A percentile compares a stretch with the other conserved stretches of the same genome.
Evolutionary conservation across 2,888 invertebrate species (phyloP).

Genomic region (Cecidostiba fungosa): DNA sequence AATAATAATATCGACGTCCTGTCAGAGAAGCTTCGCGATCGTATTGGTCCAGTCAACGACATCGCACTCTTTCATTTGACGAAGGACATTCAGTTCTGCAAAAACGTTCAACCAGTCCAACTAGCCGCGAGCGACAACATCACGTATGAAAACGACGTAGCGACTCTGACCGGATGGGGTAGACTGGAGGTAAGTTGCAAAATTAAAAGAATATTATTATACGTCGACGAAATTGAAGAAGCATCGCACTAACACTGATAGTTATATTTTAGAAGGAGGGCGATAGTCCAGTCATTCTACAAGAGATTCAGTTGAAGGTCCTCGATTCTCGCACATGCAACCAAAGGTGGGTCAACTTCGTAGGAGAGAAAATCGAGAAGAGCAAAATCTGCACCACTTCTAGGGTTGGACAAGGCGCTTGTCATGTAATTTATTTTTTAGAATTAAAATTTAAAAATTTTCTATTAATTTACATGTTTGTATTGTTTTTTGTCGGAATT

Average conservation of each 20-base stretch:
- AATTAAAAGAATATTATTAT: background rate
- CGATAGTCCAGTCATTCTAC: background rate
- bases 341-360: background rate
- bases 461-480: no score
- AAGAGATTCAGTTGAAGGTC: conserved; percentile 1
- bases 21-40: background rate
- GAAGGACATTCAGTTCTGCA: background rate
- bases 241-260: no score
- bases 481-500: background rate
- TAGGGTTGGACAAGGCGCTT: background rate
- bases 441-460: no score
- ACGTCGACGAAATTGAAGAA: no score
- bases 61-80: background rate
- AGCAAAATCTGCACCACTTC: conserved; percentile 16
- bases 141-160: background rate
- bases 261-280: background rate
- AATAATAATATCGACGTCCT: no score
- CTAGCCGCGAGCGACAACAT: background rate
- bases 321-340: background rate
- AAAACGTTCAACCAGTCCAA: background rate
- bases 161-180: background rate
- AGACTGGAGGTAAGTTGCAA: background rate
- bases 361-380: background rate
- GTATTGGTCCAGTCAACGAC: background rate
- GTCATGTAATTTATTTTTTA: background rate